A percentile compares a stretch with the other conserved stretches of the same genome.
Conservation (phyloP, 2,888 invertebrate species). For the Aethes cnicana region DNA sequence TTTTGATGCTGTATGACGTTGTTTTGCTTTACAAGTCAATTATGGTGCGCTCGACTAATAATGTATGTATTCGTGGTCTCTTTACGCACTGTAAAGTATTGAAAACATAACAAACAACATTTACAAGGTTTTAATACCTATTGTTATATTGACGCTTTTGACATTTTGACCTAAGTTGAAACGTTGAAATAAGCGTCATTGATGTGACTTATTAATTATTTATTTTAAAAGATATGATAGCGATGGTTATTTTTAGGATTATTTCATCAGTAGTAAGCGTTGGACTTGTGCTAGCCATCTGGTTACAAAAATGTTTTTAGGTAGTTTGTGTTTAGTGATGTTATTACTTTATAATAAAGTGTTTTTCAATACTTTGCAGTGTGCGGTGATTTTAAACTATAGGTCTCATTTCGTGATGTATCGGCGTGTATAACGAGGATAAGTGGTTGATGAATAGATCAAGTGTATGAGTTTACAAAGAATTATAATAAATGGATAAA, state of each 20-base stretch:
- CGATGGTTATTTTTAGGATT: no score
- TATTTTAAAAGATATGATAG: no score
- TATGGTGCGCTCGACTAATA: slow-evolving; percentile 71
- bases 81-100: slow-evolving; percentile 46
- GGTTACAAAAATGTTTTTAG: no score
- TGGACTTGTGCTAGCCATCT: no score
- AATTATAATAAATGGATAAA: slow-evolving; percentile 76
- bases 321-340: no score
- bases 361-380: slow-evolving; percentile 41
- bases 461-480: slow-evolving; percentile 80
- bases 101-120: no score
- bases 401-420: slow-evolving; percentile 57
- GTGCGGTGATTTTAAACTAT: slow-evolving; percentile 44
- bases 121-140: not conserved
- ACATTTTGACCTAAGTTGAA: slow-evolving; percentile 10
- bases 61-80: slow-evolving; percentile 36
- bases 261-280: no score
- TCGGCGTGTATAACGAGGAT: slow-evolving; percentile 67
- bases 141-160: not conserved
- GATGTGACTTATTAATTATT: no score
- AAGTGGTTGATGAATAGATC: slow-evolving; percentile 76
- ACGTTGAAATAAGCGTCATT: slow-evolving; percentile 9
- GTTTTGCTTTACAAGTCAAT: slow-evolving; percentile 71
- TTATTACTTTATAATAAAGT: not conserved
- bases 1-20: slow-evolving; percentile 37